Base-by-base conservation (phyloP, 1,140 invertebrate genomes). In the Lethrus apterus region DNA sequence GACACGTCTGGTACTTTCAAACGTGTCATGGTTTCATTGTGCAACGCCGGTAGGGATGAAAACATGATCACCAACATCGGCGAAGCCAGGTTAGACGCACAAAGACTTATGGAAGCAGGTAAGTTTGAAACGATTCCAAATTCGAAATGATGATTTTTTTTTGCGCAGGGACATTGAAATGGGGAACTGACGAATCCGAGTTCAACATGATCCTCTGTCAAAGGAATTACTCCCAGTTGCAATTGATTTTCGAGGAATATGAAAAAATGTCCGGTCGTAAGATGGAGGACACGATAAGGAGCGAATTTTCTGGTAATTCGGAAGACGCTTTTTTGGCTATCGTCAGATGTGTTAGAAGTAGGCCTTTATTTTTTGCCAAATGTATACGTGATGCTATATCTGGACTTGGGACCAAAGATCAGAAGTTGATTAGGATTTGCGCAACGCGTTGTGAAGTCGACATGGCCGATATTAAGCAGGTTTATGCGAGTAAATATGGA, bases 401-500 rank as follows among this genome's bases (percentile, higher is more conserved):
- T 56, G 79, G 87, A 20, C 66, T 86, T 41, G 89, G 90, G 38
- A 95, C 91, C 0, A 81, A 84, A 52, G 91, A 95, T 62, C 75
- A 79, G 2, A 84, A 85, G 44, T 71, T 96, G 34, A 92, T 94
- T 50, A 79, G 92, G 49, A 79, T 95, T 32, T 75, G 94, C 45
- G 84, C 93, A 1, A 81, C 86, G 0, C 76, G 92, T 46, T 87
- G 81, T 52, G 92, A 95, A 77, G 80, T 92, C 19, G 91, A 95
- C 70, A 70, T 94, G 63, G 82, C 75, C 0, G 82, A 89, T 51
- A 90, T 95, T 50, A 91, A 91, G 58, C 77, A 83, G 11, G 77
- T 80, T 34, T 93, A 87, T 68, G 75, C 86, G 61, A 71, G 69
- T 32, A 77, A 83, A 56, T 93, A 90, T 61, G 84, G 80, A 17